A percentile compares a stretch with the other conserved stretches of the same genome.
These are phyloP conservation scores for Chesias legatella DNA, from an alignment of 2,888 invertebrate genomes.

Conservation along the genomic window DNA sequence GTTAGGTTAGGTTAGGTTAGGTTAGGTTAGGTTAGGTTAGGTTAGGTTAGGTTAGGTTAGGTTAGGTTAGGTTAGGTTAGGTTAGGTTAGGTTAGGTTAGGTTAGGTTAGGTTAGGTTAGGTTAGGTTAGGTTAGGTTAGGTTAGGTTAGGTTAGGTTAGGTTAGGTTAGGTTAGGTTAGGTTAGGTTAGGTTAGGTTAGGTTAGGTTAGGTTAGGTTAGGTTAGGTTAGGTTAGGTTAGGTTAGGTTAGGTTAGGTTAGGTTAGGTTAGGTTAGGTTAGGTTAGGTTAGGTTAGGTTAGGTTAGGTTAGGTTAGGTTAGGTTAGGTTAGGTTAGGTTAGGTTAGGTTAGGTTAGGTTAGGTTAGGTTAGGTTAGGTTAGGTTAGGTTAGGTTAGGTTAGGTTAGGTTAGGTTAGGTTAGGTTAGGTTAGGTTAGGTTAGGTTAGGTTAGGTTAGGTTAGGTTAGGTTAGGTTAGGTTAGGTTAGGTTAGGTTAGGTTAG, in stretches of 20 bases:
- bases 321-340: slow-evolving; percentile 25
- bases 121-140: slow-evolving; percentile 22
- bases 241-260: slow-evolving; percentile 19
- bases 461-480: slow-evolving; percentile 7
- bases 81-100: slow-evolving; percentile 17
- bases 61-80: slow-evolving; percentile 18
- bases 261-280: slow-evolving; percentile 17
- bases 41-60: slow-evolving; percentile 22
- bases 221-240: slow-evolving; percentile 12
- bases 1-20: slow-evolving; percentile 28
- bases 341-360: slow-evolving; percentile 27
- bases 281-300: slow-evolving; percentile 26
- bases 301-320: slow-evolving; percentile 26
- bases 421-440: slow-evolving; percentile 10
- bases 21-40: slow-evolving; percentile 23
- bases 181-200: slow-evolving; percentile 21
- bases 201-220: slow-evolving; percentile 14
- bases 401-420: slow-evolving; percentile 9
- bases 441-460: slow-evolving; percentile 11
- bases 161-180: slow-evolving; percentile 19
- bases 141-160: slow-evolving; percentile 16
- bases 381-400: slow-evolving; percentile 13
- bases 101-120: slow-evolving; percentile 22
- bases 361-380: slow-evolving; percentile 26
- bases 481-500: slow-evolving; percentile 9